Base-by-base conservation (phyloP, 2,797 vertebrate genomes). In the Sciurus vulgaris region DNA sequence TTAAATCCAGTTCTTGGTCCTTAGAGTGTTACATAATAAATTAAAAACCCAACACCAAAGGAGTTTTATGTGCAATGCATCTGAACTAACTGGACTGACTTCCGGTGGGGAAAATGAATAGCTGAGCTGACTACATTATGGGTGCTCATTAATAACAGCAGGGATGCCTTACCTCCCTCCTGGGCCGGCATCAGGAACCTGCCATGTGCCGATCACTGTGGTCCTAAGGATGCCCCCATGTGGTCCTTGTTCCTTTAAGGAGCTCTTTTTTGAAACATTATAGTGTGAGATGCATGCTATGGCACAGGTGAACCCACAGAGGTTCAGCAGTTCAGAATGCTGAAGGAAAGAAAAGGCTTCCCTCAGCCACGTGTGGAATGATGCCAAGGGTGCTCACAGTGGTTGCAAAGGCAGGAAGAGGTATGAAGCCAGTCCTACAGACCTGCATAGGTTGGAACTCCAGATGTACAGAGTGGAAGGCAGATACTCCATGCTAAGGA, bases 11-110 rank as follows among this genome's bases (percentile, higher is more conserved):
- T 5, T 87, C 84, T 82, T 72, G 3, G 54, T 73, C 82, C 82
- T 88, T 59, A 77, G 90, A 65, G 49, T 38, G 59, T 90, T 95
- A 91, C 56, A 33, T 92, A 93, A 94, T 95, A 85, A 70, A 83
- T 95, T 79, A 92, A 91, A 86, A 88, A 56, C 74, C 35, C 17
- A 65, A 22, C 92, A 78, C 76, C 74, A 96, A 78, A 93, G 89
- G 63, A 81, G 10, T 84, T 94, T 88, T 77, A 49, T 77, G 47
- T 93, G 41, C 44, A 35, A 74, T 38, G 56, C 88, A 69, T 82
- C 28, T 65, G 73, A 93, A 90, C 54, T 69, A 89, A 95, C 67
- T 69, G 41, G 82, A 88, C 51, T 93, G 54, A 74, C 81, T 93
- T 96, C 84, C 81, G 35, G 8, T 20, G 33, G 9, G 28, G 47